phyloP scores from a whole-genome alignment of 1,140 invertebrate species.

The Bicyclus anynana region DNA sequence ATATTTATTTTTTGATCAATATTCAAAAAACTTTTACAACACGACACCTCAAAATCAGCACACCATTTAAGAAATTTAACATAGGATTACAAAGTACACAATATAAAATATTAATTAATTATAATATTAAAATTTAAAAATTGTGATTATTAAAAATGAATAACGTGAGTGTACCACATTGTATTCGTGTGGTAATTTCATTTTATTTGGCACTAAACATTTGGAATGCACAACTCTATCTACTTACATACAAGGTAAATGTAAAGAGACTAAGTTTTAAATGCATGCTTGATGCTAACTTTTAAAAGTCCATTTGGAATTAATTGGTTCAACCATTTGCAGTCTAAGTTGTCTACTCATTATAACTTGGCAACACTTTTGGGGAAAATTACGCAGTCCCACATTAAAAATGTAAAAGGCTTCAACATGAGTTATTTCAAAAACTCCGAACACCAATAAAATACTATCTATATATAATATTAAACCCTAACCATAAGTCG shows the following conservation, averaged over 20 bases:
- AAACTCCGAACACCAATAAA: no score
- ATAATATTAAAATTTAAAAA: constrained; percentile 36
- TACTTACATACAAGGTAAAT: constrained; percentile 54
- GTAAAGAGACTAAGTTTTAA: constrained; percentile 21
- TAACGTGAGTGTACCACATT: constrained; percentile 38
- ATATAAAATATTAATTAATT: constrained; percentile 35
- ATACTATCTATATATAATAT: no score
- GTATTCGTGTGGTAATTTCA: constrained; percentile 24
- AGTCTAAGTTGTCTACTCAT: not conserved
- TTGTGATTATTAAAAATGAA: constrained; percentile 62
- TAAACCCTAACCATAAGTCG: no score
- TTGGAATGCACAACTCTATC: constrained; percentile 68
- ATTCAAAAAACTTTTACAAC: constrained; percentile 46
- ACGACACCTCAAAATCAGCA: constrained; percentile 50
- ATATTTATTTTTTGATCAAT: constrained; percentile 36
- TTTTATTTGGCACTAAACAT: constrained; percentile 72
- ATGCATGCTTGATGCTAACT: constrained; percentile 20
- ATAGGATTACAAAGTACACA: constrained; percentile 40
- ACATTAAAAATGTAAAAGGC: no score
- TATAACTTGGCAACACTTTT: constrained; percentile 19
- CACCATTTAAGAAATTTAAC: constrained; percentile 44
- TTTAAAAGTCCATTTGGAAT: not conserved
- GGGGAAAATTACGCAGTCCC: no score
- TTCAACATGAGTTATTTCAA: no score
- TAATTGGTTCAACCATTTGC: not conserved